Base-by-base conservation (phyloP, 2,888 invertebrate genomes). In the Eupeodes luniger region DNA sequence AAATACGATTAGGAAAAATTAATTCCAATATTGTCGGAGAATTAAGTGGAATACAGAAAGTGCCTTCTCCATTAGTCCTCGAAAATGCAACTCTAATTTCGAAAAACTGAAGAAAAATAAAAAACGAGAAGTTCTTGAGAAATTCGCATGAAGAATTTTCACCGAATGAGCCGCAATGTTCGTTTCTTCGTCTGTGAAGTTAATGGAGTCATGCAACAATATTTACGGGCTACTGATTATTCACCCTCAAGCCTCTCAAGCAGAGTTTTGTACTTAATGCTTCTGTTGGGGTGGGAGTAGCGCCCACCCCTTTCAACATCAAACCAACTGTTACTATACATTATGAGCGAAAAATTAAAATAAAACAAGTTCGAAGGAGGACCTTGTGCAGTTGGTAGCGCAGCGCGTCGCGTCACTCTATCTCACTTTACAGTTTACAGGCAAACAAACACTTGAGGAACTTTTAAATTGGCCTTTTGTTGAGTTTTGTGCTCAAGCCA, bases 121-220 rank as follows among this genome's bases (percentile, higher is more conserved):
- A 61, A 61, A 55, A 72, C 5, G 19, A 66, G n/a, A 40, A 69
- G 74, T 69, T 79, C 76, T 70, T 76, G 77, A 83, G 70, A 80
- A 77, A 80, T 80, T 76, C 83, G 82, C 82, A 86, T 86, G 86
- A 86, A 76, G 59, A 66, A 76, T 76, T 86, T 66, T 72, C 79
- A 76, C 34, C 67, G 79, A 82, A 82, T 70, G 62, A 70, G 78
- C 86, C 82, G 69, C 79, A 75, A 85, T 78, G 78, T 72, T 40
- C 40, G 40, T 40, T 40, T 40, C 40, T 40, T 78, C 66, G 77
- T 85, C 85, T 85, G 78, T 74, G 91, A 92, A 92, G 91, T 92
- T 92, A 92, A 92, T 92, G 92, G 91, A 92, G 92, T 91, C 92
- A 92, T 92, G 92, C 92, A 92, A 92, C 91, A 92, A 92, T 92